Base-by-base conservation (phyloP, 1,140 invertebrate genomes). In the Cecropterus lyciades region DNA sequence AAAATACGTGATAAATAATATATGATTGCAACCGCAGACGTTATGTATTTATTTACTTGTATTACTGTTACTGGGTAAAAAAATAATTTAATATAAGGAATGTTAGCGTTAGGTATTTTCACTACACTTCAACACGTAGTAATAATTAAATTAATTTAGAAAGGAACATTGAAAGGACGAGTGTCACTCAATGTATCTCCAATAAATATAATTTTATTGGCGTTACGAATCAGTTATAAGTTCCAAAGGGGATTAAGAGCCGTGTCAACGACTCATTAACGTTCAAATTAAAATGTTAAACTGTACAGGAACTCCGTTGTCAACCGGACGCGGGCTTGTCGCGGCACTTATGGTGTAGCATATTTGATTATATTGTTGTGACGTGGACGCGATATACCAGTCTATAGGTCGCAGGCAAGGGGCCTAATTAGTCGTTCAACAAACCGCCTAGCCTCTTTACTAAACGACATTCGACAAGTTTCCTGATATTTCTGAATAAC, bases 191-290 rank as follows among this genome's bases (percentile, higher is more conserved):
- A 11, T 37, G 11, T n/a, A 37, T n/a, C 33, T 11, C 10, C 10
- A 37, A 37, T 37, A 37, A 37, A 37, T 11, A 11, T 10, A 16
- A 17, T 46, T 0, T 46, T 9, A 51, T 14, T 9, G 27, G n/a
- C 11, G 20, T 30, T 27, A 51, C 9, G 2, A 40, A 2, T 16
- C 17, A 56, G 40, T 56, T 40, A 40, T 42, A 42, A 13, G 16
- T 24, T 42, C n/a, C 16, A 20, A 11, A 11, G 16, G 16, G n/a
- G 16, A 56, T 49, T 30, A 66, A 17, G 20, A 65, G 30, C 11
- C 51, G 64, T 45, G 65, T 67, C 65, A 53, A 46, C 51, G 65
- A 69, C 59, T 45, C 53, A 57, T 59, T 56, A 55, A 65, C 33
- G 33, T 49, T 27, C 15, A 51, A 56, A 52, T 55, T 43, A 64